Evolutionary conservation across 2,113 vertebrate genomes (phyloP).

Genomic region (Callipepla squamata): DNA sequence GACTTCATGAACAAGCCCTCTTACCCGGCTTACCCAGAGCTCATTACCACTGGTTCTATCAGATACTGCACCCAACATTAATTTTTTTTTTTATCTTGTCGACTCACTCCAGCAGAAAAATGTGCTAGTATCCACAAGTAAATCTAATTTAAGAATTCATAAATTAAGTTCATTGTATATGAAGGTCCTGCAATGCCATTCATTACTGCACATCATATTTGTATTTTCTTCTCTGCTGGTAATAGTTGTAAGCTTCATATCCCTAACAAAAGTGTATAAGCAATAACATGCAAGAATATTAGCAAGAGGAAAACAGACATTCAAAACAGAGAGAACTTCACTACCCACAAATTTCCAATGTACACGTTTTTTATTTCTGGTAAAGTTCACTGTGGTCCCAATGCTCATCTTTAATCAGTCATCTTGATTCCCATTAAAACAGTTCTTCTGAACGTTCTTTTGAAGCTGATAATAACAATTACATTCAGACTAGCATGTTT

Average conservation of each 20-base stretch:
- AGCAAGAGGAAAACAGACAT: neutral
- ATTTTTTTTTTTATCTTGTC: fast-evolving
- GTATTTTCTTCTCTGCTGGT: neutral
- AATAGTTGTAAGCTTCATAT: neutral
- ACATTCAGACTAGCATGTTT: neutral
- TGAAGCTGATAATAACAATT: neutral
- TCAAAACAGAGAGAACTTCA: neutral
- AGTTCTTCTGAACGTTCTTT: neutral
- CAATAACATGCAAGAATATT: neutral
- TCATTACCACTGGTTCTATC: neutral
- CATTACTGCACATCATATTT: neutral
- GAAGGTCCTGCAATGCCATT: neutral
- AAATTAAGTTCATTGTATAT: neutral
- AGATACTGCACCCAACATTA: neutral
- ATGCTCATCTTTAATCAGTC: neutral
- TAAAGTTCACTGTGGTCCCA: neutral
- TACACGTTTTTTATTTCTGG: neutral
- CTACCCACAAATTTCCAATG: neutral
- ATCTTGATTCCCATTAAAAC: neutral
- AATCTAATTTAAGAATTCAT: neutral
- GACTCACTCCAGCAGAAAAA: neutral
- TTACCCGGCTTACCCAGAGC: neutral
- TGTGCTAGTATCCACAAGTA: neutral
- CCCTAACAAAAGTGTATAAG: neutral
- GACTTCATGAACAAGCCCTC: neutral